Evolutionary conservation across 2,113 vertebrate species (phyloP).

Genomic region (Microcebus jonahi): DNA sequence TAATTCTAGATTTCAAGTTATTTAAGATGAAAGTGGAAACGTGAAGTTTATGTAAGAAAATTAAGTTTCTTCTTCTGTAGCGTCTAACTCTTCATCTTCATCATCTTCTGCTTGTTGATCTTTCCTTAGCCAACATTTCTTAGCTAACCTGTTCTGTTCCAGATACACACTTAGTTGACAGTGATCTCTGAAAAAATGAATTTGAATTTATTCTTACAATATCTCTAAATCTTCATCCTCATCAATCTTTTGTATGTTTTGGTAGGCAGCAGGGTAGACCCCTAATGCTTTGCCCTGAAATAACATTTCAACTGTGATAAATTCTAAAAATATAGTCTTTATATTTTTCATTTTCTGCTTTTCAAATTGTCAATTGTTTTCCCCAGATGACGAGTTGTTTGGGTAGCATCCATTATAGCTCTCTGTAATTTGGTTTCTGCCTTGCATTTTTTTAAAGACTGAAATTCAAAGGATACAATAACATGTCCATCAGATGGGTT

Average conservation of each 20-base stretch:
- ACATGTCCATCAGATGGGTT: conserved; percentile 97
- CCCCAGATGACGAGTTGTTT: conserved; percentile 93
- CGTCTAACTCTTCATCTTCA: conserved; percentile 82
- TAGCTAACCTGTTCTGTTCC: conserved; percentile 82
- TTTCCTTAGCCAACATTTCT: conserved; percentile 76
- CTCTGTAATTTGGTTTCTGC: conserved; percentile 96
- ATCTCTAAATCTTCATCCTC: conserved; percentile 77
- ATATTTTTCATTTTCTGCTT: conserved; percentile 97
- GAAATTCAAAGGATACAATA: conserved; percentile 93
- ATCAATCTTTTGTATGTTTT: too few species aligned
- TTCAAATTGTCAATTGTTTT: conserved; percentile 97
- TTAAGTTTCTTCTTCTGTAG: conserved; percentile 84
- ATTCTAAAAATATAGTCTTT: conserved; percentile 81
- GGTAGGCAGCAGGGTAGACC: too few species aligned
- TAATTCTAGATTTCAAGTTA: conserved; percentile 41
- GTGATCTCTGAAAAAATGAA: conserved; percentile 90
- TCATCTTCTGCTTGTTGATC: conserved; percentile 82
- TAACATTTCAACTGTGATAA: too few species aligned
- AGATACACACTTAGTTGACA: conserved; percentile 88
- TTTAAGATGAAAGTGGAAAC: conserved; percentile 1
- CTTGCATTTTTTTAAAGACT: conserved; percentile 80
- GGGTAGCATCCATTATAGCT: conserved; percentile 94
- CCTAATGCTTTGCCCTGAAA: too few species aligned
- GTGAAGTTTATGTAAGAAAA: conserved; percentile 65
- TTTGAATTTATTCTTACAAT: conserved; percentile 95